Evolutionary conservation across 2,797 vertebrate species (phyloP).

Genomic region (Hypotaenidia okinawae): DNA sequence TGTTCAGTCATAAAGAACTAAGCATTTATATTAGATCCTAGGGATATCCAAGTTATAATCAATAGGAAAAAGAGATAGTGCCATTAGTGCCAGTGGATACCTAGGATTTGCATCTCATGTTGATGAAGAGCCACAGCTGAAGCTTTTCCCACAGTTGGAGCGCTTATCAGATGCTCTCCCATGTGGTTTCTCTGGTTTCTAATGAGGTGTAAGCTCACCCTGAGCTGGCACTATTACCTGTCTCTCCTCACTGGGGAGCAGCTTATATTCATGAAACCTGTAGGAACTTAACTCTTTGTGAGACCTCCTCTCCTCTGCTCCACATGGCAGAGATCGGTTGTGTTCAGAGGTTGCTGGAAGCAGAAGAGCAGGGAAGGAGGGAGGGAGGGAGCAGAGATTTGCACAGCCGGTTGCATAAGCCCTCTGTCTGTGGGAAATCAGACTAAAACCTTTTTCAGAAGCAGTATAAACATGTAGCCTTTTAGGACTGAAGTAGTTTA

Average conservation of each 20-base stretch:
- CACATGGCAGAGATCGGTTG: rapidly evolving
- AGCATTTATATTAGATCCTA: neutral
- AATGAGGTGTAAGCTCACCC: neutral
- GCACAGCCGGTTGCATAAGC: slow-evolving; percentile 52
- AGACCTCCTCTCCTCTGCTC: neutral
- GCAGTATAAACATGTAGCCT: slow-evolving; percentile 51
- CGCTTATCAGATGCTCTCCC: neutral
- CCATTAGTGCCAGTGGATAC: neutral
- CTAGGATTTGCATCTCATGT: slow-evolving; percentile 17
- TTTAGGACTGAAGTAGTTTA: slow-evolving; percentile 52
- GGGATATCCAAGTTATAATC: neutral
- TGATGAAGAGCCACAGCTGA: neutral
- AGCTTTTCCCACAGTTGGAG: slow-evolving; percentile 19
- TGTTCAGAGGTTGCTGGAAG: neutral
- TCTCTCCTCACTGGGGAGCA: neutral
- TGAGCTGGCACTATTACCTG: neutral
- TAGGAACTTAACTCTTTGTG: neutral
- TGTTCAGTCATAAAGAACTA: neutral
- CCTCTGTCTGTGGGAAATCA: slow-evolving; percentile 49
- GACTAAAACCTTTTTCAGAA: slow-evolving; percentile 52
- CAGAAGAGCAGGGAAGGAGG: neutral
- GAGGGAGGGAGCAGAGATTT: neutral
- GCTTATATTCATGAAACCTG: neutral
- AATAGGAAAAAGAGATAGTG: neutral
- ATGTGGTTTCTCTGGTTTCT: slow-evolving; percentile 14